Evolutionary conservation across 2,113 vertebrate genomes (phyloP), one percentile per base, ranked within the genome.

Genomic region (Ceyx margarethae): DNA sequence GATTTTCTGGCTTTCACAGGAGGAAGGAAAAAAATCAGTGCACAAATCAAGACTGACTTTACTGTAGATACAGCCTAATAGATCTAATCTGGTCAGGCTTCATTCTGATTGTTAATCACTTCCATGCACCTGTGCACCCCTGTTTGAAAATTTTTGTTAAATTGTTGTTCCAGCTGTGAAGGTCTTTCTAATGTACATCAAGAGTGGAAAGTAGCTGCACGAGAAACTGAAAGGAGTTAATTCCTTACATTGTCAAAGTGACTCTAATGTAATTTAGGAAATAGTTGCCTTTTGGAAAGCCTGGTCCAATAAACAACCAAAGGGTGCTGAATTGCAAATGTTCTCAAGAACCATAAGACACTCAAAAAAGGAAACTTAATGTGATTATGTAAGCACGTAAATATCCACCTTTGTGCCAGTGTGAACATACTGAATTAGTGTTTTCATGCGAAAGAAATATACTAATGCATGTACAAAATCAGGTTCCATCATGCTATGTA

Each of bases 1-100:
- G 25, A 10, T 50, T 8, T 40, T 53, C 37, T 77, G 68, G 3
- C 21, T 84, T 86, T 10, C 17, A 15, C 28, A 81, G 7, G 53
- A 13, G 48, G 67, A 67, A 81, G n/a, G 12, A 25, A 3, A 69
- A 69, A 37, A 66, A 51, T 42, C 23, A 50, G 26, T 56, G 11
- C 11, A 40, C 2, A 1, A 67, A 81, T 64, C 43, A 67, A 1
- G 58, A 29, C 21, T 68, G 26, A 42, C 3, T 53, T 69, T 20
- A 56, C 9, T 71, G 25, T 45, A 71, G 22, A 40, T 78, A 35
- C 2, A 35, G 3, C 12, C 56, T 62, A 31, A 66, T 25, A 71
- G 18, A 66, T 15, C 11, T 43, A n/a, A 85, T 72, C 68, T 0
- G 0, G 5, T 35, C 26, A 1, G 0, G 11, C 8, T 67, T 66